A percentile compares a stretch with the other conserved stretches of the same genome.
phyloP scores from a whole-genome alignment of 2,797 vertebrate genomes.

The Hippoglossus hippoglossus region DNA sequence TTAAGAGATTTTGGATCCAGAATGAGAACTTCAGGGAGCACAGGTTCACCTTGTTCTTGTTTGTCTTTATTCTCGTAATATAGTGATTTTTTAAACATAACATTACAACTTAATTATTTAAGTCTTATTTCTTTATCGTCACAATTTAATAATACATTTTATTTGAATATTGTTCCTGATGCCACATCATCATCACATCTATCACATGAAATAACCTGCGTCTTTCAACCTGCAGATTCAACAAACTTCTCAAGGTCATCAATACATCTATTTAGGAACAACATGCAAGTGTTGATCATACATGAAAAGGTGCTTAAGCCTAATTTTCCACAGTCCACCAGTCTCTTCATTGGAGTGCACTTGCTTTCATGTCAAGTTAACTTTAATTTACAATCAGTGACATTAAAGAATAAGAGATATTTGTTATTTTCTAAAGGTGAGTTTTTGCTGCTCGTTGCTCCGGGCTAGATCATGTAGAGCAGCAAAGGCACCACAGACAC shows the following conservation, averaged over 20 bases:
- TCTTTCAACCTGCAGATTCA: neutral
- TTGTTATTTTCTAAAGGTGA: neutral
- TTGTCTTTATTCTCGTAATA: too few relatives aligned
- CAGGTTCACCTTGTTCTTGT: too few relatives aligned
- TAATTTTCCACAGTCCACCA: too few relatives aligned
- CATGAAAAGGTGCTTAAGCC: neutral
- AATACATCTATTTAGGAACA: neutral
- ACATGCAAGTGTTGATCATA: neutral
- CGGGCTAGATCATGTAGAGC: slow-evolving; percentile 31
- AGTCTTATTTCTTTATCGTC: too few relatives aligned
- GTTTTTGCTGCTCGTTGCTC: neutral
- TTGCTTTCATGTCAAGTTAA: neutral
- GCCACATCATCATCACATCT: neutral
- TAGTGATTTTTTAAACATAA: too few relatives aligned
- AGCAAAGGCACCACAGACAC: slow-evolving; percentile 28
- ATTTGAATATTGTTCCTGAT: neutral
- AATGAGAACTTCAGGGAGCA: too few relatives aligned
- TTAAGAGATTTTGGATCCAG: too few relatives aligned
- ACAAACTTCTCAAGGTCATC: neutral
- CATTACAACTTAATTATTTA: too few relatives aligned
- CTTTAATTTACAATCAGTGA: neutral
- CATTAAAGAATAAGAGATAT: neutral
- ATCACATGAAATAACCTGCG: neutral
- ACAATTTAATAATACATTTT: too few relatives aligned
- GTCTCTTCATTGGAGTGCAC: neutral